Percentiles rank a stretch among this genome's conserved stretches.
These are phyloP conservation scores for Xenus cinereus DNA, from an alignment of 2,113 vertebrate genomes.

Conservation along the genomic window DNA sequence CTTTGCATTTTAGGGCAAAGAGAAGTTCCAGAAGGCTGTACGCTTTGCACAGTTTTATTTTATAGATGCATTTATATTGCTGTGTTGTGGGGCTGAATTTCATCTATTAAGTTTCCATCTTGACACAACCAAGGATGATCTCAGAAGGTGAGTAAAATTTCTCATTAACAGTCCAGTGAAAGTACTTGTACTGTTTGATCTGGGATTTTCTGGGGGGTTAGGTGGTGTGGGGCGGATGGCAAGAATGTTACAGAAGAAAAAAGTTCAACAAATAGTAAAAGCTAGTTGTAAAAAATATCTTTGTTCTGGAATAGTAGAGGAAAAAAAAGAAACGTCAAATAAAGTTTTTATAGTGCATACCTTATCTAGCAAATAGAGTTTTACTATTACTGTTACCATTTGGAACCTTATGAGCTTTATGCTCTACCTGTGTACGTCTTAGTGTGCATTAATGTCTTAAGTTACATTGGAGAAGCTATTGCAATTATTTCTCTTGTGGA, in stretches of 20 bases:
- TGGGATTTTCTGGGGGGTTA: not conserved
- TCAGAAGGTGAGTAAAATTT: slow-evolving; percentile 74
- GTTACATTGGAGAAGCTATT: not conserved
- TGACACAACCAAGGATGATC: slow-evolving; percentile 74
- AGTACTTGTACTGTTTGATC: not conserved
- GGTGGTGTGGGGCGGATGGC: not conserved
- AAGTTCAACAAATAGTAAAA: not conserved
- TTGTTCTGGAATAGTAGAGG: not conserved
- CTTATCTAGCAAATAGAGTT: not conserved
- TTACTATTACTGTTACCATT: not conserved
- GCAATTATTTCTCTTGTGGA: not conserved
- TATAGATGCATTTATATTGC: slow-evolving; percentile 83
- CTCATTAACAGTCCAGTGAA: not conserved
- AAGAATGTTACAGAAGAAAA: not conserved
- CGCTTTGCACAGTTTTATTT: slow-evolving; percentile 87
- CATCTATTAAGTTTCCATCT: slow-evolving; percentile 77
- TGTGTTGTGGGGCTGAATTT: slow-evolving; percentile 81
- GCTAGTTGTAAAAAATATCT: not conserved
- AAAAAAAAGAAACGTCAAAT: not conserved
- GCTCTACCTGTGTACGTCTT: not conserved
- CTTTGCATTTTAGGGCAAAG: slow-evolving; percentile 73
- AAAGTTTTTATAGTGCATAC: not conserved
- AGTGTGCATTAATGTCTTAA: not conserved
- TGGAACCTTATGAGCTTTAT: not conserved
- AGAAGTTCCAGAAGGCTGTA: slow-evolving; percentile 72